Base-by-base conservation (phyloP, 2,797 vertebrate species). In the Phoeniculus purpureus region DNA sequence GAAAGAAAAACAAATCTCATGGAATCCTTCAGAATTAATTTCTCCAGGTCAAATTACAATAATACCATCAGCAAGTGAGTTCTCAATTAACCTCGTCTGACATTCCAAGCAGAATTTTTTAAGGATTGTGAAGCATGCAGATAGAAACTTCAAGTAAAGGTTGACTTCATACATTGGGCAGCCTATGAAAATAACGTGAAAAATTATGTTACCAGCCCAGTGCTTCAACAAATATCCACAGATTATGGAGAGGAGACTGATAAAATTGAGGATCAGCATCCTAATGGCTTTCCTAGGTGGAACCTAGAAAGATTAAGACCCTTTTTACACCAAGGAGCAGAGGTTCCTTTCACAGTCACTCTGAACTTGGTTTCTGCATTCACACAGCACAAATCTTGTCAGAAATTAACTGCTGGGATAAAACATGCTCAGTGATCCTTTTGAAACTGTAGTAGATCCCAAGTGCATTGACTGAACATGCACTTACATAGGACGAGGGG, bases 51-150 rank as follows among this genome's bases (percentile, higher is more conserved):
- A 58, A 92, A 83, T 89, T 96, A 62, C 27, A 94, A 88, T 89
- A 94, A 91, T 82, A 76, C n/a, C 47, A 76, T 88, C 68, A 90
- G 71, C 77, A 92, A 95, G 58, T 78, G 70, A 85, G 65, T 61
- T 90, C 88, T 93, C 70, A 97, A 89, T 97, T 96, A 96, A 96
- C 90, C 87, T 94, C 15, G 4, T 56, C 40, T 85, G 82, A 92
- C 86, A 92, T 79, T 77, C 89, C 21, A 89, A 76, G 62, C n/a
- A 83, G 91, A 93, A 27, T 68, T 91, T 89, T 92, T 92, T 88
- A 92, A 85, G 82, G 26, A 52, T 73, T 91, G 58, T 89, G 67
- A 95, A 76, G 59, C 81, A 91, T 81, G 59, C 86, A 96, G 95
- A 87, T 80, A 90, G 64, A 94, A 96, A 87, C 85, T 94, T 81